Evolutionary conservation across 2,113 vertebrate genomes (phyloP), one percentile per base, ranked within the genome.

Genomic region (Plestiodon gilberti): DNA sequence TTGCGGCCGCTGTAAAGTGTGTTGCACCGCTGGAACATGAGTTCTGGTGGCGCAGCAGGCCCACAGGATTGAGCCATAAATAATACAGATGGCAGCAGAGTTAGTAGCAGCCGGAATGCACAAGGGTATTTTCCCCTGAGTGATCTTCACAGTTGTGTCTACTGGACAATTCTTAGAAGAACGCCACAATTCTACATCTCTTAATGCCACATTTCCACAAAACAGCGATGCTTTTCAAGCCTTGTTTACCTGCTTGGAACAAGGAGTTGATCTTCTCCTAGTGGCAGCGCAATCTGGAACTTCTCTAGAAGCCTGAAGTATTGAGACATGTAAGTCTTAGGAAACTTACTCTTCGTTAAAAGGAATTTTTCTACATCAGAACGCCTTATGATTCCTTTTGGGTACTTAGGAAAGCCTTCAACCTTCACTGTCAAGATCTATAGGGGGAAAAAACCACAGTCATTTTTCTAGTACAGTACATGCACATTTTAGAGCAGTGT

Each of bases 271-370:
- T 98, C 97, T 17, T 98, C 98, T 71, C 98, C 97, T 67, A 98
- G 96, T 0, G 98, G 98, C 88, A 99, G 94, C 73, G 98, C 98
- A 75, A 99, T 98, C 93, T 98, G 99, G 84, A 99, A 99, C 94
- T 98, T 99, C 94, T 99, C 98, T 92, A 99, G 95, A 82, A 99
- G 98, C 70, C 97, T 99, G 23, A 99, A 98, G 93, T 98, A 98
- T 82, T 99, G 98, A 4, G 93, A 93, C 93, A 97, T 93, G 91
- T 98, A 98, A 77, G 95, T 95, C 92, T 97, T 97, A 5, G 98
- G 98, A 92, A 99, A 99, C 91, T 96, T 97, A 91, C 90, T 97
- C 61, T 96, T 98, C 93, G 98, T 97, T 15, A 93, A 96, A 84
- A 99, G 96, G 91, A 97, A 97, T 90, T 92, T 97, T 92, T 99